Conservation (phyloP, 2,888 invertebrate genomes). For the Camponotus fellah region DNA sequence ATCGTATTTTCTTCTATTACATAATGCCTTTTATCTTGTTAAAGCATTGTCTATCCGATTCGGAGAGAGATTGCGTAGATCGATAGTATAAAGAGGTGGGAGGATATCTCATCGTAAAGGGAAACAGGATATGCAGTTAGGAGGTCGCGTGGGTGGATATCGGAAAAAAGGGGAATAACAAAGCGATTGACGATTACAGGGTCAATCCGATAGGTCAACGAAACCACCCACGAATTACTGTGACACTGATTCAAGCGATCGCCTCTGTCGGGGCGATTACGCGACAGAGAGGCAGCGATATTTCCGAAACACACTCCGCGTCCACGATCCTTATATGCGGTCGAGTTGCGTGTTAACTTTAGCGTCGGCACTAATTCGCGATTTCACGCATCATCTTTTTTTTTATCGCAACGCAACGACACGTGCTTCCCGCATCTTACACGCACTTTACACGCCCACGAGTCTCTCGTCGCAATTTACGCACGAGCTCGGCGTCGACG, state of each 20-base stretch:
- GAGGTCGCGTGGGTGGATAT: neutral
- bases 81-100: neutral
- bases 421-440: slow-evolving; percentile 41
- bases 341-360: slow-evolving; percentile 16
- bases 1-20: neutral
- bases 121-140: slow-evolving; percentile 14
- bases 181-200: slow-evolving; percentile 33
- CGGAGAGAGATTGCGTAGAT: neutral
- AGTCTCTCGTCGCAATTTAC: neutral
- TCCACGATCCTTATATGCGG: neutral
- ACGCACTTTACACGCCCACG: slow-evolving; percentile 2
- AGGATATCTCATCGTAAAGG: neutral
- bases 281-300: neutral
- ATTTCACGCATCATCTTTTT: slow-evolving; percentile 52
- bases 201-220: slow-evolving; percentile 60
- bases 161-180: slow-evolving; percentile 30
- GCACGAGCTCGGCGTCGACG: neutral
- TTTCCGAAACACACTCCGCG: slow-evolving; percentile 5
- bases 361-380: slow-evolving; percentile 27
- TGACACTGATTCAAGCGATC: slow-evolving; percentile 58
- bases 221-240: slow-evolving; percentile 51
- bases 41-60: neutral
- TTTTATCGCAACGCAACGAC: neutral
- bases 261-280: slow-evolving; percentile 9
- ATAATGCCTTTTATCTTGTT: neutral